Conservation (phyloP, 2,888 invertebrate genomes). For the Ectobius pallidus region DNA sequence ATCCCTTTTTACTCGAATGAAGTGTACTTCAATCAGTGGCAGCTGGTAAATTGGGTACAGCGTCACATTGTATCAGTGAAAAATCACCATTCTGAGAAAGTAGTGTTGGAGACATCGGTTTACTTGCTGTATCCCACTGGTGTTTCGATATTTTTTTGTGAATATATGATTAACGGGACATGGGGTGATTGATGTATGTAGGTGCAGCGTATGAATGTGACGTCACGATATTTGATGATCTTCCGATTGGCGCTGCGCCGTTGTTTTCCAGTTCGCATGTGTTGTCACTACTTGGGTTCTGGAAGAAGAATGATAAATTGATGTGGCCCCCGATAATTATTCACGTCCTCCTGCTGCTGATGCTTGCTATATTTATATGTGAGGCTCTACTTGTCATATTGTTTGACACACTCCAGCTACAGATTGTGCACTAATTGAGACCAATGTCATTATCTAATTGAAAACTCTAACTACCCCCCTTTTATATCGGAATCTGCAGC, state of each 20-base stretch:
- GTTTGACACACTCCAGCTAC: slow-evolving; percentile 19
- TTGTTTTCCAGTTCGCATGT: slow-evolving; percentile 13
- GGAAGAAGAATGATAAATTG: slow-evolving; percentile 40
- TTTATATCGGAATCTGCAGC: too few species aligned
- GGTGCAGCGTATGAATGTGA: slow-evolving; percentile 38
- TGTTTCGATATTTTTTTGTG: not conserved
- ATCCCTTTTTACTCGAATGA: too few species aligned
- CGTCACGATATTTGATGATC: slow-evolving; percentile 42
- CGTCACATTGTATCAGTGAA: too few species aligned
- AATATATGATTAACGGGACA: slow-evolving; percentile 25
- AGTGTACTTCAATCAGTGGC: too few species aligned
- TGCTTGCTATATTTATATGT: too few species aligned
- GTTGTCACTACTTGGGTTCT: not conserved
- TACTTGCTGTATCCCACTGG: not conserved
- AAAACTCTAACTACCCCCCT: too few species aligned
- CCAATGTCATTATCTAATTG: not conserved
- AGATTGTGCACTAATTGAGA: not conserved
- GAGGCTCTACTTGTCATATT: slow-evolving; percentile 25
- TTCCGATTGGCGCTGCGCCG: slow-evolving; percentile 33
- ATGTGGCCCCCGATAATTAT: slow-evolving; percentile 36
- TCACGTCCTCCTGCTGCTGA: not conserved
- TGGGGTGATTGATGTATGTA: slow-evolving; percentile 38
- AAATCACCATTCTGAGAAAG: not conserved
- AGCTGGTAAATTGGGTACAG: too few species aligned
- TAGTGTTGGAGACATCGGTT: not conserved